Conservation (phyloP, 2,888 invertebrate species). For the Spilarctia lutea region DNA sequence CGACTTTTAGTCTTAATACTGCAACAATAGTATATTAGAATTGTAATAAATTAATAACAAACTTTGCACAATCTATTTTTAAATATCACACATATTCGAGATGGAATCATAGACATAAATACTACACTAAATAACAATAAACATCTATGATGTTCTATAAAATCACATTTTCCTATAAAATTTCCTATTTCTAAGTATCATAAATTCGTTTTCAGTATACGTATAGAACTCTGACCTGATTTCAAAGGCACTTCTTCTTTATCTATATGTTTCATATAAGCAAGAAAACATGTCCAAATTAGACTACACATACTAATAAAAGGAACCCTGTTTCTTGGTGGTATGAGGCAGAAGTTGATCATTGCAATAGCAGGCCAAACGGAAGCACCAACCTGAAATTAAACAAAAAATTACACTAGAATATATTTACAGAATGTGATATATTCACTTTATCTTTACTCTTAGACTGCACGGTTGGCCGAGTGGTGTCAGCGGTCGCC, state of each 20-base stretch:
- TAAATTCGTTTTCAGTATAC: slow-evolving; percentile 57
- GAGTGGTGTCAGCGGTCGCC: too few relatives aligned
- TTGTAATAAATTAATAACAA: slow-evolving; percentile 8
- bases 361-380: slow-evolving; percentile 92
- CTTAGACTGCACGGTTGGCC: too few relatives aligned
- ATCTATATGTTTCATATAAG: slow-evolving; percentile 91
- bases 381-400: slow-evolving; percentile 88
- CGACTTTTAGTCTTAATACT: slow-evolving; percentile 4
- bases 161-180: slow-evolving; percentile 26
- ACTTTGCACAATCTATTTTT: slow-evolving; percentile 9
- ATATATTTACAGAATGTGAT: background rate
- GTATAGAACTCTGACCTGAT: slow-evolving; percentile 53
- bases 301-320: slow-evolving; percentile 92
- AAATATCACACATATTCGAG: slow-evolving; percentile 47
- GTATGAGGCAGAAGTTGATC: slow-evolving; percentile 90
- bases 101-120: slow-evolving; percentile 30
- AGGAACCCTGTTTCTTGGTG: slow-evolving; percentile 91
- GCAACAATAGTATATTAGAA: background rate
- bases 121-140: slow-evolving; percentile 34
- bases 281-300: slow-evolving; percentile 92
- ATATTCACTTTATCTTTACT: background rate
- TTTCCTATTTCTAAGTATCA: slow-evolving; percentile 32
- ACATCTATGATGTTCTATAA: slow-evolving; percentile 20
- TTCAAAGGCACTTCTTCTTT: slow-evolving; percentile 65
- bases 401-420: background rate